Conservation (phyloP, 2,888 invertebrate species). For the Aporophyla nigra region DNA sequence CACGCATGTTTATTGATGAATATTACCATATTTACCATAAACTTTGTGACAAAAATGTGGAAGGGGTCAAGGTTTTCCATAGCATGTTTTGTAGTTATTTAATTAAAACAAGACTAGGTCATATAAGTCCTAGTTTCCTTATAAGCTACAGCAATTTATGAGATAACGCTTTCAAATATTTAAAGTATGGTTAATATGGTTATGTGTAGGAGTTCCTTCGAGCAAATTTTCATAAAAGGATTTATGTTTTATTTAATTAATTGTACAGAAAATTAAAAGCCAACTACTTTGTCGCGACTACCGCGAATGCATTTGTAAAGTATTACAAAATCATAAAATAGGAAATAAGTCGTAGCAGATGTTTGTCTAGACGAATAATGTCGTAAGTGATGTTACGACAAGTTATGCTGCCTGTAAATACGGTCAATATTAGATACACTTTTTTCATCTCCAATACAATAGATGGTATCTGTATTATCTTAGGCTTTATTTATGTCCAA, state of each 20-base stretch:
- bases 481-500: background rate
- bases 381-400: conserved; percentile 11
- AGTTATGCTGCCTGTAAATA: conserved; percentile 1
- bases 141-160: conserved; percentile 10
- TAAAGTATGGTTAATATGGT: background rate
- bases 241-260: conserved; percentile 27
- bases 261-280: conserved; percentile 31
- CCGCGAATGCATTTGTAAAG: background rate
- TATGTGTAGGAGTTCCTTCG: conserved; percentile 30
- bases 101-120: conserved; percentile 44
- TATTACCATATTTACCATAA: conserved; percentile 34
- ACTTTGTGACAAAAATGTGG: conserved; percentile 41
- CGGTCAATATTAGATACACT: background rate
- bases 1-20: conserved; percentile 30
- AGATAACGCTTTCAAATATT: background rate
- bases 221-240: conserved; percentile 7
- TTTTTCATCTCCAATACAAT: background rate
- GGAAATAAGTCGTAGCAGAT: background rate
- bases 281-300: conserved; percentile 11
- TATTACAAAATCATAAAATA: conserved; percentile 13
- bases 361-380: background rate
- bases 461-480: background rate
- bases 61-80: conserved; percentile 56
- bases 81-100: conserved; percentile 32
- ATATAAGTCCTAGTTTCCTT: conserved; percentile 17